These are phyloP conservation scores for Melanaphis sacchari DNA, from an alignment of 1,140 invertebrate genomes.

Conservation along the genomic window DNA sequence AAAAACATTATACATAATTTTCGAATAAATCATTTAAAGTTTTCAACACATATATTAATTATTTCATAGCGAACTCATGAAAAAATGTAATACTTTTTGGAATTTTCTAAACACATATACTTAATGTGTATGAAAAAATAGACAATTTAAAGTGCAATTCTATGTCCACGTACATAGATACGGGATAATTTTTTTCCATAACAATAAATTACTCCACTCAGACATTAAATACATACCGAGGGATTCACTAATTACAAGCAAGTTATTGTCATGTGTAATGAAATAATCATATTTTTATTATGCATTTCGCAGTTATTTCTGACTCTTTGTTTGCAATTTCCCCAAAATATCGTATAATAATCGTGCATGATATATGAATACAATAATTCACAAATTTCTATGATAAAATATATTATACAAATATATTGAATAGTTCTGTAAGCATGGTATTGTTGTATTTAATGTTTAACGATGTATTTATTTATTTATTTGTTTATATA, in stretches of 20 bases:
- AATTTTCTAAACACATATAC: not conserved
- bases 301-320: not conserved
- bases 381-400: constrained; percentile 1
- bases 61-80: not conserved
- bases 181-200: not conserved
- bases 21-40: not conserved
- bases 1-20: not conserved
- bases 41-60: not conserved
- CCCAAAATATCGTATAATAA: not conserved
- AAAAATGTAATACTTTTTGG: not conserved
- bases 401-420: not conserved
- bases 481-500: not conserved
- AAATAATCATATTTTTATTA: constrained; percentile 2
- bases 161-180: not conserved
- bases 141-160: not conserved
- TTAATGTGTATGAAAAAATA: not conserved
- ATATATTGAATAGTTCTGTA: not conserved
- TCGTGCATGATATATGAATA: not conserved
- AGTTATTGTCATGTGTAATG: not conserved
- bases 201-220: not conserved
- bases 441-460: not conserved
- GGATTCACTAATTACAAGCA: not conserved
- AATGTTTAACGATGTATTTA: not conserved
- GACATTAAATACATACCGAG: not conserved
- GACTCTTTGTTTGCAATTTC: not conserved